A percentile compares a stretch with the other conserved stretches of the same genome.
Conservation (phyloP, 2,888 invertebrate species). For the Drosophila ezoana region DNA sequence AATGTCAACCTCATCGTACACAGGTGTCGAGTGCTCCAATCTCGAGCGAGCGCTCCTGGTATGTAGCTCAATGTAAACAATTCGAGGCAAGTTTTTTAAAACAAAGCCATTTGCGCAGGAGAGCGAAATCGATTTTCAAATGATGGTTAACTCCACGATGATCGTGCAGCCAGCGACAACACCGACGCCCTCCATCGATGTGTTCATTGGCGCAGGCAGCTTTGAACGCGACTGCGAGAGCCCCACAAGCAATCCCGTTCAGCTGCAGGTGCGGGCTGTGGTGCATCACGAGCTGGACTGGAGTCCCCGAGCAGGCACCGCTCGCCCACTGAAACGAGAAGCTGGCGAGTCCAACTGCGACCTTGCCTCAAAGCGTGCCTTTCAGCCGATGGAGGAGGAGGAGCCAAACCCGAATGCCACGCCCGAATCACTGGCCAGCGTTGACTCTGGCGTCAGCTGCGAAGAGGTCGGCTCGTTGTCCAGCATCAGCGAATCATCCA, state of each 20-base stretch:
- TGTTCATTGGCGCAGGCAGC: not conserved
- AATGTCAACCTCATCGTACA: slow-evolving; percentile 45
- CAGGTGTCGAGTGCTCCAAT: slow-evolving; percentile 15
- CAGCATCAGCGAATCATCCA: slow-evolving; percentile 24
- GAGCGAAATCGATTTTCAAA: slow-evolving; percentile 65
- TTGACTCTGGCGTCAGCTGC: slow-evolving; percentile 55
- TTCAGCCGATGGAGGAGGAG: not conserved
- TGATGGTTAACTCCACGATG: slow-evolving; percentile 76
- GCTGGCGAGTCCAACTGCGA: not conserved
- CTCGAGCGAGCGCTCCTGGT: slow-evolving; percentile 65
- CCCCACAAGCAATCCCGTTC: slow-evolving; percentile 50
- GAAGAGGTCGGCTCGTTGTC: slow-evolving; percentile 43
- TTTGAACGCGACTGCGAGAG: slow-evolving; percentile 43
- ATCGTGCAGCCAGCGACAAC: slow-evolving; percentile 29
- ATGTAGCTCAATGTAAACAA: not conserved
- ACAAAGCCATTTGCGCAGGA: slow-evolving; percentile 49
- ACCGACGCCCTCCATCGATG: not conserved
- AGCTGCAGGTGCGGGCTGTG: slow-evolving; percentile 58
- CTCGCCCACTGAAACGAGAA: slow-evolving; percentile 9
- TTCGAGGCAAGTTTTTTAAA: not conserved
- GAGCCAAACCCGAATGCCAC: slow-evolving; percentile 24
- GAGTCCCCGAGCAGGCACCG: slow-evolving; percentile 52
- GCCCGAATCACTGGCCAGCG: slow-evolving; percentile 18
- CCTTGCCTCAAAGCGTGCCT: slow-evolving; percentile 27
- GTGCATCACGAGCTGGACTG: slow-evolving; percentile 78